phyloP scores from a whole-genome alignment of 2,113 vertebrate genomes.

The Leptobrachium leishanense region DNA sequence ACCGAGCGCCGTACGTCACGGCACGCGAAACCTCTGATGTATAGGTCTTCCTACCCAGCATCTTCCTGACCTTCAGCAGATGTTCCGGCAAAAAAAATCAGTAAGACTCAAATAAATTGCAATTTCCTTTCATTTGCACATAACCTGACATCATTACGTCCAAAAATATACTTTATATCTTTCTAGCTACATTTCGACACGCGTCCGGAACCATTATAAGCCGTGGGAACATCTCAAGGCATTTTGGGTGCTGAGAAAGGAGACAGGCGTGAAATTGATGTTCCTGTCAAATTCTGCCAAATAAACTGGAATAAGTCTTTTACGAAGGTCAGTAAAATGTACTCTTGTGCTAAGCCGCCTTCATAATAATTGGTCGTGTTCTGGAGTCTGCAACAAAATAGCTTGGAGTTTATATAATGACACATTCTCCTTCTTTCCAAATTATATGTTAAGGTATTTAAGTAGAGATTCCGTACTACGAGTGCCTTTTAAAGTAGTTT shows the following conservation, averaged over 20 bases:
- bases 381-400: neutral
- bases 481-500: too few species aligned
- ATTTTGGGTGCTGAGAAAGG: conserved; percentile 8
- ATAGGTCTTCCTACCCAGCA: too few species aligned
- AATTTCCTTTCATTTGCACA: neutral
- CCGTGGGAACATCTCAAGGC: conserved; percentile 15
- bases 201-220: conserved; percentile 6
- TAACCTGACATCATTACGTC: neutral
- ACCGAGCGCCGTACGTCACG: too few species aligned
- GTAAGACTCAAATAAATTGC: neutral
- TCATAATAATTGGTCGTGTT: neutral
- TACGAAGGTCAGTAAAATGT: conserved; percentile 20
- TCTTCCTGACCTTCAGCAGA: neutral
- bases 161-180: conserved; percentile 16
- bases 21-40: too few species aligned
- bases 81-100: neutral
- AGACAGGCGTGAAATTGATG: conserved; percentile 39
- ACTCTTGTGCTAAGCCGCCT: neutral
- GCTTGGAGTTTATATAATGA: neutral
- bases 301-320: conserved; percentile 29
- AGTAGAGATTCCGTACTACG: neutral
- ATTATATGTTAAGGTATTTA: neutral
- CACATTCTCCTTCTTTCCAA: neutral
- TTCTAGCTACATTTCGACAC: neutral
- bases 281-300: conserved; percentile 20